Conservation (phyloP, 2,113 vertebrate species). For the Grantiella picta region DNA sequence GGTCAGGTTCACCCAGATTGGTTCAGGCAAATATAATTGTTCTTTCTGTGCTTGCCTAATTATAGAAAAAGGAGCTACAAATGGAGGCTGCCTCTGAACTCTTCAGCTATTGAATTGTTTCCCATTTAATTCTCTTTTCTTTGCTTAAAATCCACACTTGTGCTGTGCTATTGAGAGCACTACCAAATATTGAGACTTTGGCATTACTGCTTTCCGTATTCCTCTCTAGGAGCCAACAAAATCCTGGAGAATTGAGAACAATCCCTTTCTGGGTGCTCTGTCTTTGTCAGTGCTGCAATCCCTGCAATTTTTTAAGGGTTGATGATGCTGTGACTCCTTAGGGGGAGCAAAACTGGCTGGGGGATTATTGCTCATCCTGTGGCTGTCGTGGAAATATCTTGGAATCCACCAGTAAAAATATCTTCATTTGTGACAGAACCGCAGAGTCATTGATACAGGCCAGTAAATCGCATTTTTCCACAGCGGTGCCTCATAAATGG, state of each 20-base stretch:
- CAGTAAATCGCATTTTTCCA: not conserved
- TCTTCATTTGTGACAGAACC: not conserved
- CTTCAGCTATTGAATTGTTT: not conserved
- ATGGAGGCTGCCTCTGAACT: not conserved
- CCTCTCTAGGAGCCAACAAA: not conserved
- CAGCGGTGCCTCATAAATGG: fast-evolving
- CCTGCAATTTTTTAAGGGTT: not conserved
- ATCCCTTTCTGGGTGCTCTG: not conserved
- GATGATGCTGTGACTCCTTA: not conserved
- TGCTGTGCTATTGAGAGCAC: not conserved
- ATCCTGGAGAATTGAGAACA: fast-evolving
- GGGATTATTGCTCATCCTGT: not conserved
- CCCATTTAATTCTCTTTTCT: not conserved
- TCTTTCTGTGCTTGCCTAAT: not conserved
- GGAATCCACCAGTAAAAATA: not conserved
- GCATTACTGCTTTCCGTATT: not conserved
- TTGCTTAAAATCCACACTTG: not conserved
- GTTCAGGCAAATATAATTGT: not conserved
- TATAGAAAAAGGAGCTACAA: not conserved
- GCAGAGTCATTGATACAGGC: not conserved
- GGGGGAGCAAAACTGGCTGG: not conserved
- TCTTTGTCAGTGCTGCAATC: not conserved
- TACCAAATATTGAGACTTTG: not conserved
- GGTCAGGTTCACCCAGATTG: not conserved
- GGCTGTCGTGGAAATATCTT: not conserved